Evolutionary conservation across 2,113 vertebrate species (phyloP).

Genomic region (Apus apus): DNA sequence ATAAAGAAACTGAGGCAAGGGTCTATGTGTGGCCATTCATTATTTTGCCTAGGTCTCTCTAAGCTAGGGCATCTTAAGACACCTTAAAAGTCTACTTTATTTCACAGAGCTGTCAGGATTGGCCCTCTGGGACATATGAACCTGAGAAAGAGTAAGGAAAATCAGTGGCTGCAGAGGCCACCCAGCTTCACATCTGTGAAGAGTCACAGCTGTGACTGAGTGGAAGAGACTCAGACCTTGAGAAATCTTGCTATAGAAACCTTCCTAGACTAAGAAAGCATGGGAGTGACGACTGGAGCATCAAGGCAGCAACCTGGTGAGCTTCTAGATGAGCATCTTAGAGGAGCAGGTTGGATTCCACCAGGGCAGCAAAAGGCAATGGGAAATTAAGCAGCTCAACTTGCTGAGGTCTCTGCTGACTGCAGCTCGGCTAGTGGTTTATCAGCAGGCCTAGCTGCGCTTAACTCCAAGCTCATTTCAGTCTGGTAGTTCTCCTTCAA

Average conservation of each 20-base stretch:
- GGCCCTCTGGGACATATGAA: neutral
- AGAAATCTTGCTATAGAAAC: neutral
- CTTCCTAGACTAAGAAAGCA: neutral
- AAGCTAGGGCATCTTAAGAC: neutral
- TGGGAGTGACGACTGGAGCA: neutral
- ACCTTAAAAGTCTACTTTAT: neutral
- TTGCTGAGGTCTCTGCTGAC: neutral
- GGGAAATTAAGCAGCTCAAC: neutral
- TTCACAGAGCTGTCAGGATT: neutral
- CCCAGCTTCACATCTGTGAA: neutral
- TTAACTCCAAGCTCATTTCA: neutral
- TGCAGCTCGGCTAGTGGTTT: neutral
- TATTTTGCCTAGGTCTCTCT: neutral
- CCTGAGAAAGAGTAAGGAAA: neutral
- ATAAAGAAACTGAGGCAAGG: neutral
- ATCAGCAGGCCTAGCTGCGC: neutral
- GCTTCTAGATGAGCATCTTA: neutral
- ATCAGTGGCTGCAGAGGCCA: neutral
- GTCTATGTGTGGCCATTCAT: neutral
- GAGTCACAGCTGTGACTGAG: neutral
- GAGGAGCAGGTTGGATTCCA: neutral
- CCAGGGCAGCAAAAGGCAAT: neutral
- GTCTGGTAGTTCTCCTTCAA: neutral
- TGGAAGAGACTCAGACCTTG: neutral
- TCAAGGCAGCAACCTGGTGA: accelerated